These are phyloP conservation scores for Glareola pratincola DNA, from an alignment of 2,113 vertebrate species.

Conservation along the genomic window DNA sequence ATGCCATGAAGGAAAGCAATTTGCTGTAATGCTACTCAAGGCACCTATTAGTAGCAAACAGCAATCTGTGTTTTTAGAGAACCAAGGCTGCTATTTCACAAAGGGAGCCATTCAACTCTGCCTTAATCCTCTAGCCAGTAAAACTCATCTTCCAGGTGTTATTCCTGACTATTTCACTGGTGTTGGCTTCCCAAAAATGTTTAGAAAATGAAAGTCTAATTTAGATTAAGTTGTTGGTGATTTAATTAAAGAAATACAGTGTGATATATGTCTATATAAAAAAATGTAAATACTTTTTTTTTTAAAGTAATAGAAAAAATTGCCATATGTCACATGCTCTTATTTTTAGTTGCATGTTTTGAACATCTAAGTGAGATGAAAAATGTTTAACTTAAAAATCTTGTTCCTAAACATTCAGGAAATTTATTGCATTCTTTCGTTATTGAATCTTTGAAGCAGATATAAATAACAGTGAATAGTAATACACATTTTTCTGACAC, in stretches of 20 bases:
- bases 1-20: slow-evolving; percentile 55
- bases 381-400: neutral
- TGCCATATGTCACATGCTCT: neutral
- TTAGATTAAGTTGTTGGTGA: neutral
- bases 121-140: slow-evolving; percentile 34
- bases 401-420: neutral
- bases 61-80: slow-evolving; percentile 65
- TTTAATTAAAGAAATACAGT: neutral
- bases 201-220: neutral
- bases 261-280: neutral
- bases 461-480: neutral
- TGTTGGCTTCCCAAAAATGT: neutral
- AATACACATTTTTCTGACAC: neutral
- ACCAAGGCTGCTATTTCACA: slow-evolving; percentile 42
- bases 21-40: slow-evolving; percentile 59
- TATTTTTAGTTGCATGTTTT: neutral
- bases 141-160: slow-evolving; percentile 35
- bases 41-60: slow-evolving; percentile 48
- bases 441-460: neutral
- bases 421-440: neutral
- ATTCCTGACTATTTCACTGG: neutral
- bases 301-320: neutral
- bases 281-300: neutral
- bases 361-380: neutral
- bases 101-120: slow-evolving; percentile 4